phyloP scores from a whole-genome alignment of 2,888 invertebrate genomes.

The Pseudanteris insignis region DNA sequence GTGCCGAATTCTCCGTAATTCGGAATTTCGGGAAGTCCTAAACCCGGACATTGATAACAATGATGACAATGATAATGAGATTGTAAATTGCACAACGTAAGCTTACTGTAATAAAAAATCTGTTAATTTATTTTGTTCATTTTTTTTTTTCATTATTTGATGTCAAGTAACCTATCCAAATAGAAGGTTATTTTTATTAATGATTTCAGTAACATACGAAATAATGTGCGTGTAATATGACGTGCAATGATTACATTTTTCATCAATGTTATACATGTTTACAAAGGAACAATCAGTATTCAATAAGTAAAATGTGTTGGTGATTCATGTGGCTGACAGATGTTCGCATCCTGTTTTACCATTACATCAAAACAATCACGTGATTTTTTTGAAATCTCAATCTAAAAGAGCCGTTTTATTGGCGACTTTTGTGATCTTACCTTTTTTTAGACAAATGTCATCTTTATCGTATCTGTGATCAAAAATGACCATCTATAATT shows the following conservation, averaged over 20 bases:
- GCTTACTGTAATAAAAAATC: too few relatives aligned
- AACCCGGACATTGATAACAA: too few relatives aligned
- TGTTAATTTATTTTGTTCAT: too few relatives aligned
- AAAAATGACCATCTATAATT: background rate
- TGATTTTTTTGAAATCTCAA: conserved; percentile 12
- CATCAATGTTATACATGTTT: too few relatives aligned
- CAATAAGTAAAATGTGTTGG: conserved; percentile 1
- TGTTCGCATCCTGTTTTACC: conserved; percentile 21
- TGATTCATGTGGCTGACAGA: conserved; percentile 27
- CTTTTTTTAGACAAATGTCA: conserved; percentile 15
- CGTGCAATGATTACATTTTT: too few relatives aligned
- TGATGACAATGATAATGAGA: too few relatives aligned
- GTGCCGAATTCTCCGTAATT: background rate
- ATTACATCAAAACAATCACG: conserved; percentile 24
- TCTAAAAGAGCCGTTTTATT: background rate
- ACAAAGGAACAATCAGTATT: conserved; percentile 15
- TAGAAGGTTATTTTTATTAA: background rate
- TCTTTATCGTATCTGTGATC: conserved; percentile 13
- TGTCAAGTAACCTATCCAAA: background rate
- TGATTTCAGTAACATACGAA: too few relatives aligned
- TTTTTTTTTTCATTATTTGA: background rate
- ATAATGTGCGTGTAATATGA: too few relatives aligned
- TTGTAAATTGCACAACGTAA: too few relatives aligned
- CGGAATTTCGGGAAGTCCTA: background rate
- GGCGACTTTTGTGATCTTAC: too few relatives aligned